phyloP scores from a whole-genome alignment of 2,113 vertebrate species.

The Halcyon malimbica region DNA sequence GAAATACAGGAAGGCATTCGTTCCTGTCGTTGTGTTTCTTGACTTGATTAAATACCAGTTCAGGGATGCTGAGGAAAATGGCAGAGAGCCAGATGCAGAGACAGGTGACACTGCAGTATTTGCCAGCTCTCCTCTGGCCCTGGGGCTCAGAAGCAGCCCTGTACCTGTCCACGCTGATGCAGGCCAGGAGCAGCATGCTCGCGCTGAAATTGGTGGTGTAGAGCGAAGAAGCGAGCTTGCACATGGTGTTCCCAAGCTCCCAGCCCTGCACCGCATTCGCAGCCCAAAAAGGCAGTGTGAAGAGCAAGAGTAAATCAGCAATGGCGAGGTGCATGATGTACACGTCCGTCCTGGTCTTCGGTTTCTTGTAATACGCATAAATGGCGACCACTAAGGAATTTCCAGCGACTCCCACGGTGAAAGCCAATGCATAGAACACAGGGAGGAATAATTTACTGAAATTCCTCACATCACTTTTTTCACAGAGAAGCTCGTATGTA shows the following conservation, averaged over 20 bases:
- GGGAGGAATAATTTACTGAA: conserved; percentile 87
- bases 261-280: conserved; percentile 85
- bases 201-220: conserved; percentile 91
- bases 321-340: conserved; percentile 90
- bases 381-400: conserved; percentile 85
- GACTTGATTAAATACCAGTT: conserved; percentile 86
- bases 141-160: conserved; percentile 62
- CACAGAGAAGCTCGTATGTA: conserved; percentile 82
- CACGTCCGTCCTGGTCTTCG: conserved; percentile 82
- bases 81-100: conserved; percentile 81
- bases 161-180: conserved; percentile 90
- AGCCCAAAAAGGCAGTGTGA: conserved; percentile 92
- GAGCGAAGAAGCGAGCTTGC: conserved; percentile 85
- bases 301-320: conserved; percentile 88
- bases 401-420: conserved; percentile 85
- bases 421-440: conserved; percentile 79
- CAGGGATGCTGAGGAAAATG: conserved; percentile 83
- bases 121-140: not conserved
- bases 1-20: conserved; percentile 81
- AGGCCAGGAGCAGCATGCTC: conserved; percentile 91
- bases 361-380: conserved; percentile 86
- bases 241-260: conserved; percentile 81
- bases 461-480: conserved; percentile 84
- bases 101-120: conserved; percentile 66
- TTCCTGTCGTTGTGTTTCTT: conserved; percentile 59